phyloP scores from a whole-genome alignment of 2,888 invertebrate genomes.

The Lochmaea capreae region DNA sequence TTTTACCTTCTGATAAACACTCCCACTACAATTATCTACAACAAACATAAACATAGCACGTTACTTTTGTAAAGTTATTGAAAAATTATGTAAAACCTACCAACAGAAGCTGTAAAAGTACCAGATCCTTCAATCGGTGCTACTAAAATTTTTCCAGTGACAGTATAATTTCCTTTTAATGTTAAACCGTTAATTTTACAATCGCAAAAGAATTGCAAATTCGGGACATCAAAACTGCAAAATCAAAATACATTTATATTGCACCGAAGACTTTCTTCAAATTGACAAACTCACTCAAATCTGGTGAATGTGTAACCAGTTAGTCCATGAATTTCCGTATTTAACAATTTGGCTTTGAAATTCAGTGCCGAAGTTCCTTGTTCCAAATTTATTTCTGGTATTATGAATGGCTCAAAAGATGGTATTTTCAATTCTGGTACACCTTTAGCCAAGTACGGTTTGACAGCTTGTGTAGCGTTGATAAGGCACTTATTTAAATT shows the following conservation, averaged over 20 bases:
- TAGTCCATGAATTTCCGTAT: slow-evolving; percentile 50
- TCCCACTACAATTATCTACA: slow-evolving; percentile 47
- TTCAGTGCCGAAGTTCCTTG: slow-evolving; percentile 53
- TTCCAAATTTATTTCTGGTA: slow-evolving; percentile 53
- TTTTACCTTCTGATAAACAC: slow-evolving; percentile 52
- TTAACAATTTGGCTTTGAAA: slow-evolving; percentile 51
- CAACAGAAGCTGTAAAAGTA: slow-evolving; percentile 52
- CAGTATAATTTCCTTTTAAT: slow-evolving; percentile 55
- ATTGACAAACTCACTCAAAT: slow-evolving; percentile 50
- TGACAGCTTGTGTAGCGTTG: slow-evolving; percentile 52
- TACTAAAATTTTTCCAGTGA: slow-evolving; percentile 57
- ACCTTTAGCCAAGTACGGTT: slow-evolving; percentile 56
- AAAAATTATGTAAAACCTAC: slow-evolving; percentile 39
- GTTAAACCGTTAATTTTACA: slow-evolving; percentile 46
- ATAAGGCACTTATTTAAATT: slow-evolving; percentile 56
- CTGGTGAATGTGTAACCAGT: slow-evolving; percentile 49
- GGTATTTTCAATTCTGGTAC: slow-evolving; percentile 59
- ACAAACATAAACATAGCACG: not conserved
- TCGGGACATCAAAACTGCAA: slow-evolving; percentile 55
- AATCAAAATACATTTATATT: slow-evolving; percentile 9
- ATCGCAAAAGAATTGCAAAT: slow-evolving; percentile 51
- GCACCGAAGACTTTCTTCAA: not conserved
- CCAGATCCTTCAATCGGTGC: slow-evolving; percentile 56
- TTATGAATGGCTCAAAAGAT: slow-evolving; percentile 56
- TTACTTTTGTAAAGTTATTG: not conserved